Percentiles rank a stretch among this genome's conserved stretches.
phyloP scores from a whole-genome alignment of 2,113 vertebrate genomes.

The Phasianus colchicus region DNA sequence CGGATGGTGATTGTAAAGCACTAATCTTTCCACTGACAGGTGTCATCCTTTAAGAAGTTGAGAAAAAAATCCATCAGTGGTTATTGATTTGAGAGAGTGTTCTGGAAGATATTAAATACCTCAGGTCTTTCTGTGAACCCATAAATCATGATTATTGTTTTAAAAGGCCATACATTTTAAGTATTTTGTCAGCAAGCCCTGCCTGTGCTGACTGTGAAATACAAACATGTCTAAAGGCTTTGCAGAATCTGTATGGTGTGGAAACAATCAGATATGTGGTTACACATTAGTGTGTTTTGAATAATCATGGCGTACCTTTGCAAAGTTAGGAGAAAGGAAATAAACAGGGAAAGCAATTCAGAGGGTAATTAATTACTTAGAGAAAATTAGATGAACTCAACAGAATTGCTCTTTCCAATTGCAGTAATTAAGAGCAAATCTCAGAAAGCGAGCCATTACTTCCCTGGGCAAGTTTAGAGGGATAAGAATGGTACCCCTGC shows the following conservation, averaged over 20 bases:
- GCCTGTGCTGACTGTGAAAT: slow-evolving; percentile 20
- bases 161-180: slow-evolving; percentile 57
- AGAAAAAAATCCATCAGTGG: not conserved
- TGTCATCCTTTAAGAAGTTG: not conserved
- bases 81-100: slow-evolving; percentile 56
- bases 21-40: slow-evolving; percentile 29
- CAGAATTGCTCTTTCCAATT: slow-evolving; percentile 37
- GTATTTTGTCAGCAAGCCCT: slow-evolving; percentile 39
- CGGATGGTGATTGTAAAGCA: slow-evolving; percentile 76
- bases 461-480: not conserved
- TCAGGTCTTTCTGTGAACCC: slow-evolving; percentile 36
- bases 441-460: not conserved
- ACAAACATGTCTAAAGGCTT: slow-evolving; percentile 12
- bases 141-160: slow-evolving; percentile 61
- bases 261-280: slow-evolving; percentile 46
- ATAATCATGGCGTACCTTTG: slow-evolving; percentile 30
- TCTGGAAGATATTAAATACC: slow-evolving; percentile 58
- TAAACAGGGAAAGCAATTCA: slow-evolving; percentile 39
- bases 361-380: slow-evolving; percentile 45
- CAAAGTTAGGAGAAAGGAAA: slow-evolving; percentile 41
- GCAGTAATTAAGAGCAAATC: slow-evolving; percentile 15
- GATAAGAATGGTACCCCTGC: not conserved
- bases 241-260: not conserved
- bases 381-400: slow-evolving; percentile 46
- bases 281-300: slow-evolving; percentile 28